Percentiles rank a stretch among this genome's conserved stretches.
These are phyloP conservation scores for Gulo gulo DNA, from an alignment of 2,113 vertebrate species.

Conservation along the genomic window DNA sequence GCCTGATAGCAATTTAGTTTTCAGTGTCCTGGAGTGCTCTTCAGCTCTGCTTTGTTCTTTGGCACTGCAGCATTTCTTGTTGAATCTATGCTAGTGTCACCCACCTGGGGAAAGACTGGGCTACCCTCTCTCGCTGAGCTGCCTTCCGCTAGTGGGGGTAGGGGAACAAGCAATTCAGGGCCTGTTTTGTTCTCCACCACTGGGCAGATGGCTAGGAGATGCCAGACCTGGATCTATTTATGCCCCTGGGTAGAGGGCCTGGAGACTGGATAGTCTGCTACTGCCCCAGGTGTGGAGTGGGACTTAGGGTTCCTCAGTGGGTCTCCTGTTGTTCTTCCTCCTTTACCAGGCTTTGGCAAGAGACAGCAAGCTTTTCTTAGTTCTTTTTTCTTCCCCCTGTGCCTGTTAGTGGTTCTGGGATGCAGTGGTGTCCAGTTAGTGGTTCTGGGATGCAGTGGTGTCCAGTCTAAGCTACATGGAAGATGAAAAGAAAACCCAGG, in stretches of 20 bases:
- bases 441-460: no score
- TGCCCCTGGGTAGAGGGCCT: neutral
- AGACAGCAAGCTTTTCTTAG: neutral
- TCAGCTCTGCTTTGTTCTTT: neutral
- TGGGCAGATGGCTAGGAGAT: neutral
- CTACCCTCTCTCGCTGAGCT: neutral
- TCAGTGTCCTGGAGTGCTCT: neutral
- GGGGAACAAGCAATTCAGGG: neutral
- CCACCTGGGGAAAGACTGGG: neutral
- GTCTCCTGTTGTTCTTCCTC: neutral
- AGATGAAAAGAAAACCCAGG: neutral
- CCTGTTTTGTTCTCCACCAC: neutral
- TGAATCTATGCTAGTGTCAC: neutral
- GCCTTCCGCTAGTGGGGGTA: neutral
- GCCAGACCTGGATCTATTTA: neutral
- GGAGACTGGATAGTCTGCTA: neutral
- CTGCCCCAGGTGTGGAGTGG: neutral
- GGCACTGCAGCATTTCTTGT: neutral
- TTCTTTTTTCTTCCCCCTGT: neutral
- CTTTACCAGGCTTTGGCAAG: neutral
- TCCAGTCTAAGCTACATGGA: neutral
- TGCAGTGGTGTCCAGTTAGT: neutral
- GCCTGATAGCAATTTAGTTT: neutral
- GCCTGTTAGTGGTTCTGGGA: neutral
- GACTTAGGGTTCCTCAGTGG: neutral